Evolutionary conservation across 2,113 vertebrate genomes (phyloP).

Genomic region (Caloenas nicobarica): DNA sequence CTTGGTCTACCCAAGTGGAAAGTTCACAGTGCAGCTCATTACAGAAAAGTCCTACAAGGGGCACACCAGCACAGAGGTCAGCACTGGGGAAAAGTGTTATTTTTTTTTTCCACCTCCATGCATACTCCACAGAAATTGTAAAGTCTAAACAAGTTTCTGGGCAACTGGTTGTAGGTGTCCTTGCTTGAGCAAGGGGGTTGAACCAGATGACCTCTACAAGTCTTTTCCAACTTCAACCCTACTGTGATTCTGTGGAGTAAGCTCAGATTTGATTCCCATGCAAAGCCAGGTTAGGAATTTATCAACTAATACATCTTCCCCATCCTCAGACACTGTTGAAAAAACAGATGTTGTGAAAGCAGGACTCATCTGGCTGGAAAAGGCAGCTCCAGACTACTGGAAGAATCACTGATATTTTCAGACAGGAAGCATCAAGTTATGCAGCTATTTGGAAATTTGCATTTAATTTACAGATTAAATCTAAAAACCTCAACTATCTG

Average conservation of each 20-base stretch:
- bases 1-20: neutral
- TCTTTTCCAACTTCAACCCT: neutral
- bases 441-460: constrained; percentile 13
- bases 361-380: neutral
- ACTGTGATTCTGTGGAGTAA: neutral
- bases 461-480: constrained; percentile 32
- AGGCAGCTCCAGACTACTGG: constrained; percentile 7
- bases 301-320: neutral
- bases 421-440: constrained; percentile 23
- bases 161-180: neutral
- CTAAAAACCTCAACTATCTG: neutral
- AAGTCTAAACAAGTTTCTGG: neutral
- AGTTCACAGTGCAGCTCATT: neutral
- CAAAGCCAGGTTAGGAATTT: neutral
- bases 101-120: no score
- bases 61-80: neutral
- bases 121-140: no score
- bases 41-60: neutral
- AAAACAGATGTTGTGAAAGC: neutral
- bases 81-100: neutral
- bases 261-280: neutral
- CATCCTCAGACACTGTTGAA: neutral
- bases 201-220: neutral
- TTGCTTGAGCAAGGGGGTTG: neutral
- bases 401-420: neutral